Evolutionary conservation across 2,797 vertebrate species (phyloP).

Genomic region (Dicrostonyx torquatus): DNA sequence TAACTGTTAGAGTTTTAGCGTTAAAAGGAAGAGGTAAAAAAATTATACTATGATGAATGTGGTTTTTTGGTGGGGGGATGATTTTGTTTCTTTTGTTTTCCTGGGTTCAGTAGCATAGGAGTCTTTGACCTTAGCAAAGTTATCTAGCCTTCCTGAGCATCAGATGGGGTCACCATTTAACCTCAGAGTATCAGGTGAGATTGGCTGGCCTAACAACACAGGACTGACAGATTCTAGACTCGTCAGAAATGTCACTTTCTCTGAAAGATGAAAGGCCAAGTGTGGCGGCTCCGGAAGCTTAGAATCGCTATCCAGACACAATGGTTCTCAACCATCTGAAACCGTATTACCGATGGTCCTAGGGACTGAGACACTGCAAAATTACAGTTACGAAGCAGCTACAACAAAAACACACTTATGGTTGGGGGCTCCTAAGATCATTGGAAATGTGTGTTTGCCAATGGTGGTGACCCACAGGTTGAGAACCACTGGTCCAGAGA

Average conservation of each 20-base stretch:
- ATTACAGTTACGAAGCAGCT: background rate
- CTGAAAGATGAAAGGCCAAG: background rate
- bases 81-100: background rate
- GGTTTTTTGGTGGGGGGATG: background rate
- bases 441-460: background rate
- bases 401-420: background rate
- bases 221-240: background rate
- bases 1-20: background rate
- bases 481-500: background rate
- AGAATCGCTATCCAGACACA: background rate
- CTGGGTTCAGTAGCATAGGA: conserved; percentile 25
- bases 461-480: background rate
- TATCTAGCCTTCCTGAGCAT: conserved; percentile 22
- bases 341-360: background rate
- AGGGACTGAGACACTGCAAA: background rate
- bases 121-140: conserved; percentile 27
- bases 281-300: background rate
- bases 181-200: background rate
- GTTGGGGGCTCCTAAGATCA: background rate
- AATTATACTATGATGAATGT: too few species aligned
- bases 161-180: background rate
- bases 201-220: background rate
- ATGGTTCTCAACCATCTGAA: background rate
- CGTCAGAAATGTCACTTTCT: background rate
- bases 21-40: too few species aligned